Evolutionary conservation across 2,797 vertebrate genomes (phyloP), one percentile per base, ranked within the genome.

Genomic region (Aldrovandia affinis): DNA sequence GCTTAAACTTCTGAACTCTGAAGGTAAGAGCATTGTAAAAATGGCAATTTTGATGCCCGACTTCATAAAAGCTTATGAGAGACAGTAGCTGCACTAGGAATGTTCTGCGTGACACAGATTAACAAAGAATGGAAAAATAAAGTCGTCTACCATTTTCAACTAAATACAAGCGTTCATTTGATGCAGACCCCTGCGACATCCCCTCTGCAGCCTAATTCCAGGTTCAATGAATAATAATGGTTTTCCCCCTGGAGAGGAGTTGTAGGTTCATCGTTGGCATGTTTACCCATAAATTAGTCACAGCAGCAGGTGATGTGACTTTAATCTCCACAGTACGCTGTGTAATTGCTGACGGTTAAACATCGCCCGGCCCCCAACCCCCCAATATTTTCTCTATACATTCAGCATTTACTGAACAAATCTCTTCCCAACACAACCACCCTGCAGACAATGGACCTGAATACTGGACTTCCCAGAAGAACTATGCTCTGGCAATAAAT

Each of bases 251-350:
- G 42, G 42, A 47, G 73, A 36, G 65, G 65, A 70, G 65, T 33
- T 70, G 33, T 70, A 70, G 73, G 73, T 77, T 77, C 22, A 77
- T 20, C 12, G 42, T 47, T 25, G 73, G 73, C 39, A 44, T 77
- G 39, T 77, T 77, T 77, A 77, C 73, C 73, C 42, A 77, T 77
- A 77, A 77, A 77, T 77, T 47, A 77, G 73, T 77, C 73, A 47
- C 73, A 44, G 73, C 73, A 77, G 39, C 73, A 77, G 42, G 42
- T 47, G 73, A 77, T 77, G 39, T 77, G 39, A 77, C 73, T 77
- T 44, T 77, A 77, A 77, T 77, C 39, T 77, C 39, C 42, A 44
- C 39, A 44, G 73, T 77, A 77, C 44, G 42, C 42, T 25, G 73
- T 44, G 73, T 77, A 44, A 77, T 77, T 77, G 73, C 8, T 28